Base-by-base conservation (phyloP, 2,888 invertebrate species). In the Galeopsomyia nigrocyanea region DNA sequence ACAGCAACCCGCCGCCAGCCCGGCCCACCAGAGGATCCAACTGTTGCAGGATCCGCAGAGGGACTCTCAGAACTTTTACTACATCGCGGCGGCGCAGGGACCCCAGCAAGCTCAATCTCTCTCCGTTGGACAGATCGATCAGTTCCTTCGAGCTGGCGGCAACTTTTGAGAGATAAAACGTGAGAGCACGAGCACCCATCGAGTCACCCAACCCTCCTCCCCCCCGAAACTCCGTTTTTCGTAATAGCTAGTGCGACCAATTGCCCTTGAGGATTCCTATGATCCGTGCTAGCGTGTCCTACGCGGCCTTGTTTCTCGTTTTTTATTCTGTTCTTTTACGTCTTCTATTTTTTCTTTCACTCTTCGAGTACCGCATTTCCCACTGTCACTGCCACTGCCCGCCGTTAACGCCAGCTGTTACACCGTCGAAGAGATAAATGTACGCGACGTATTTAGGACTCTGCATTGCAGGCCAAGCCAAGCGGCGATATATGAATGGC, bases 41-140 rank as follows among this genome's bases (percentile, higher is more conserved):
- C 83, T 87, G 60, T 78, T 70, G 1, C 73, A 71, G 51, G 71
- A 66, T 9, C 19, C 50, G 83, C 84, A 83, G 68, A 79, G 79
- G 72, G 82, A 82, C 66, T 79, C 81, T 50, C 85, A 86, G 73
- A 81, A 80, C 22, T 87, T 83, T 77, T 87, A 87, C 77, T 87
- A 87, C 77, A 83, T 87, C 9, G 80, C 85, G 7, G 84, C 86
- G 83, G 87, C 77, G 84, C 88, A 75, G 17, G 90, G 80, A 90
- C 89, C 85, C 91, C 91, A 53, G 56, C 77, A 65, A 60, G 78
- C 78, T 56, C 80, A 77, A 10, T 79, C 83, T 0, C 88, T 91
- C 71, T 90, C 92, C 56, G 88, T 90, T 51, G 93, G 94, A 7
- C 94, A 94, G 84, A 93, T 95, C 80, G 94, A 94, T 83, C 92